Evolutionary conservation across 2,888 invertebrate genomes (phyloP).

Genomic region (Sussaba pulchella): DNA sequence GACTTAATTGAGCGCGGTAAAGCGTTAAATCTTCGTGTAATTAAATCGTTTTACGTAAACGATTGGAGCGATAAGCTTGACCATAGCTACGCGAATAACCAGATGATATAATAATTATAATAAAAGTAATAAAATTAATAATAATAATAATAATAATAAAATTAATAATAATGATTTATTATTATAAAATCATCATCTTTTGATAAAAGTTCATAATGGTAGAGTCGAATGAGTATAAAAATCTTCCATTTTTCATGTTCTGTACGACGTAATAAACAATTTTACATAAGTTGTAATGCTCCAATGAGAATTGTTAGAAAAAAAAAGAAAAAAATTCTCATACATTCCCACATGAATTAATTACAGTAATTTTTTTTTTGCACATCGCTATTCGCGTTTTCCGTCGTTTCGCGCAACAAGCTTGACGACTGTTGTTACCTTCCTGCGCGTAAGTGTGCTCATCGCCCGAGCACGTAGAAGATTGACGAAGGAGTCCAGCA

Average conservation of each 20-base stretch:
- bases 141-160: no score
- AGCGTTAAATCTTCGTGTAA: conserved; percentile 57
- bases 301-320: conserved; percentile 39
- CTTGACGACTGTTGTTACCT: conserved; percentile 13
- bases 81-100: conserved; percentile 4
- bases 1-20: conserved; percentile 61
- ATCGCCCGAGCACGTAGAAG: conserved; percentile 6
- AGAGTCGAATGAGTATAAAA: no score
- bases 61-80: conserved; percentile 12
- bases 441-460: background rate
- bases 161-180: no score
- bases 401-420: conserved; percentile 10
- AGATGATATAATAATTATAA: no score
- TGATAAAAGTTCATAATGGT: no score
- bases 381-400: conserved; percentile 20
- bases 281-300: conserved; percentile 65
- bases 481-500: conserved; percentile 29
- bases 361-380: conserved; percentile 31
- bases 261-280: conserved; percentile 14
- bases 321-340: no score
- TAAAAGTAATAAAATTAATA: no score
- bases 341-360: conserved; percentile 33
- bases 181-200: no score
- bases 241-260: no score
- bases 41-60: conserved; percentile 46